A percentile compares a stretch with the other conserved stretches of the same genome.
Evolutionary conservation across 2,888 invertebrate genomes (phyloP).

Genomic region (Petrolisthes cinctipes): DNA sequence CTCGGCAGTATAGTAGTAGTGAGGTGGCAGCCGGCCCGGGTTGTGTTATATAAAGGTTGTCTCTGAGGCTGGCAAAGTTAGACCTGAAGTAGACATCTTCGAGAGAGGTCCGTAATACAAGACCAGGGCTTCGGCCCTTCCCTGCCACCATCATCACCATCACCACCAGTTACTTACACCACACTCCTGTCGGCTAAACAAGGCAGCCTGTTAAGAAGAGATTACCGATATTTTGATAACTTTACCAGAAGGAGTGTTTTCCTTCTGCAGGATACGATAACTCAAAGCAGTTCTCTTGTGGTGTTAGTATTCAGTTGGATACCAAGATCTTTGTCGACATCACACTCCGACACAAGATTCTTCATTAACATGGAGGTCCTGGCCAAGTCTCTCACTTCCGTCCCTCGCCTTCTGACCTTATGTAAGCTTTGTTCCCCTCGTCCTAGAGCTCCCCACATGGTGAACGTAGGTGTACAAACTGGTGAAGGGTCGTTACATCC

Average conservation of each 20-base stretch:
- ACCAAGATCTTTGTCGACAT: too few relatives aligned
- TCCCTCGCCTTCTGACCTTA: conserved; percentile 20
- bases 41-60: not conserved
- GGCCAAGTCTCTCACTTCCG: conserved; percentile 20
- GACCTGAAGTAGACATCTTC: not conserved
- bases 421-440: conserved; percentile 35
- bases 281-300: too few relatives aligned
- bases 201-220: too few relatives aligned
- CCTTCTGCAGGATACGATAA: too few relatives aligned
- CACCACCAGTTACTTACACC: not conserved
- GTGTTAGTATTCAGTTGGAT: too few relatives aligned
- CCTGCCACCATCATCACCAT: not conserved
- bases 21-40: too few relatives aligned
- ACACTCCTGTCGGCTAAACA: too few relatives aligned
- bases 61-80: not conserved
- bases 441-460: not conserved
- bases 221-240: too few relatives aligned
- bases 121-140: conserved; percentile 24
- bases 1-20: too few relatives aligned
- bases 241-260: too few relatives aligned
- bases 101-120: not conserved
- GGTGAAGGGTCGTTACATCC: not conserved
- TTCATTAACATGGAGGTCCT: conserved; percentile 21
- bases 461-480: not conserved
- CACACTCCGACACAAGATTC: too few relatives aligned